These are phyloP conservation scores for Vespertilio murinus DNA, from an alignment of 2,797 vertebrate species.

Conservation along the genomic window DNA sequence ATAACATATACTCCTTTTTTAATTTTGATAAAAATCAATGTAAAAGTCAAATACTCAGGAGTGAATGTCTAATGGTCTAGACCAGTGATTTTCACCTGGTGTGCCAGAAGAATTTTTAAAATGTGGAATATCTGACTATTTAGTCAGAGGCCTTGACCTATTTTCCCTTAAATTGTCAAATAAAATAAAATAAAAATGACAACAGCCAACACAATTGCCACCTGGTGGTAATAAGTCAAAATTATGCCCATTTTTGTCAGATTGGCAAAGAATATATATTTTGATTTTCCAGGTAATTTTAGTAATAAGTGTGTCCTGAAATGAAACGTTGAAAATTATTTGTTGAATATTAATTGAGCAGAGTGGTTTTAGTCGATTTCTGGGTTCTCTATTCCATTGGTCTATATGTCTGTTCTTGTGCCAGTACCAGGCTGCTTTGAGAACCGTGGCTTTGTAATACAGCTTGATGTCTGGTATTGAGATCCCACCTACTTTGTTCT, in stretches of 20 bases:
- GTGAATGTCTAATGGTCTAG: neutral
- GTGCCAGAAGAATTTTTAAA: neutral
- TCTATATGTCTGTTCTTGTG: too few relatives aligned
- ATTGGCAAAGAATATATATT: neutral
- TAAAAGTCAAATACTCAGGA: neutral
- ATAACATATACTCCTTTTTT: neutral
- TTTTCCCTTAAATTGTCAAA: neutral
- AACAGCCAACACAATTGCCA: neutral
- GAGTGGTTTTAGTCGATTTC: too few relatives aligned
- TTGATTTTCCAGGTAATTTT: neutral
- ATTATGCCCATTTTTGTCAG: neutral
- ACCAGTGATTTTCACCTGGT: neutral
- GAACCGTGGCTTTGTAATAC: too few relatives aligned
- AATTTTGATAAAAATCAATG: slow-evolving; percentile 8
- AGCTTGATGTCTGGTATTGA: too few relatives aligned
- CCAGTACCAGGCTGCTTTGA: too few relatives aligned
- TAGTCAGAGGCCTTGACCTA: neutral
- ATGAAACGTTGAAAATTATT: neutral
- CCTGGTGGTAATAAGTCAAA: neutral
- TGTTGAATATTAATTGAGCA: too few relatives aligned
- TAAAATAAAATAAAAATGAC: neutral
- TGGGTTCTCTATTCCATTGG: too few relatives aligned
- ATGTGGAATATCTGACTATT: neutral
- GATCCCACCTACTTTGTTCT: too few relatives aligned
- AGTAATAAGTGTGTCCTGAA: neutral